Percentiles rank a stretch among this genome's conserved stretches.
Evolutionary conservation across 2,888 invertebrate species (phyloP).

Genomic region (Meghimatium bilineatum): DNA sequence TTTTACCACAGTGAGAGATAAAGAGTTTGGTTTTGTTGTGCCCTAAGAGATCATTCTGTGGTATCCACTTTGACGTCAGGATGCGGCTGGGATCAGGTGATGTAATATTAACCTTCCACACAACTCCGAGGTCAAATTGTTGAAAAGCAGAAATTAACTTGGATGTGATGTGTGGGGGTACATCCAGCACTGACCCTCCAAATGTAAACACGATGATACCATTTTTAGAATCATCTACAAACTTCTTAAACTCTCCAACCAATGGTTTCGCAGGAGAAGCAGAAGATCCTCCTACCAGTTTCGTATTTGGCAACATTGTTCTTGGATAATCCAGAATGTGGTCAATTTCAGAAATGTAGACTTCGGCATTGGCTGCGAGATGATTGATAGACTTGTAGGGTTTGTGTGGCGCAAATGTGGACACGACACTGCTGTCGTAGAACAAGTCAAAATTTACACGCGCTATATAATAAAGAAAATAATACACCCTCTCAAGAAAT

Average conservation of each 20-base stretch:
- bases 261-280: slow-evolving; percentile 53
- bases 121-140: slow-evolving; percentile 48
- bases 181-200: slow-evolving; percentile 52
- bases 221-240: slow-evolving; percentile 39
- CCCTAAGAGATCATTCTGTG: slow-evolving; percentile 62
- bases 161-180: slow-evolving; percentile 39
- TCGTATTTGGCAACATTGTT: slow-evolving; percentile 55
- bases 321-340: slow-evolving; percentile 56
- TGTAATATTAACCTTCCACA: slow-evolving; percentile 51
- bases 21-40: slow-evolving; percentile 58
- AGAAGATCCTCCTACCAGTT: slow-evolving; percentile 58
- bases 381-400: slow-evolving; percentile 49
- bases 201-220: slow-evolving; percentile 59
- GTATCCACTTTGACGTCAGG: slow-evolving; percentile 56
- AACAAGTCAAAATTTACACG: slow-evolving; percentile 43
- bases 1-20: slow-evolving; percentile 64
- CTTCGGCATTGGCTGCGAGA: slow-evolving; percentile 43
- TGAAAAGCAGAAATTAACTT: slow-evolving; percentile 49
- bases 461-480: neutral
- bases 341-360: slow-evolving; percentile 54
- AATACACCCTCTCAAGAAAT: slow-evolving; percentile 44
- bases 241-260: slow-evolving; percentile 50
- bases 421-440: slow-evolving; percentile 46
- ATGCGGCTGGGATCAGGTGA: slow-evolving; percentile 50
- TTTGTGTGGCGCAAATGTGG: slow-evolving; percentile 51